Base-by-base conservation (phyloP, 2,888 invertebrate species). In the Biston betularia region DNA sequence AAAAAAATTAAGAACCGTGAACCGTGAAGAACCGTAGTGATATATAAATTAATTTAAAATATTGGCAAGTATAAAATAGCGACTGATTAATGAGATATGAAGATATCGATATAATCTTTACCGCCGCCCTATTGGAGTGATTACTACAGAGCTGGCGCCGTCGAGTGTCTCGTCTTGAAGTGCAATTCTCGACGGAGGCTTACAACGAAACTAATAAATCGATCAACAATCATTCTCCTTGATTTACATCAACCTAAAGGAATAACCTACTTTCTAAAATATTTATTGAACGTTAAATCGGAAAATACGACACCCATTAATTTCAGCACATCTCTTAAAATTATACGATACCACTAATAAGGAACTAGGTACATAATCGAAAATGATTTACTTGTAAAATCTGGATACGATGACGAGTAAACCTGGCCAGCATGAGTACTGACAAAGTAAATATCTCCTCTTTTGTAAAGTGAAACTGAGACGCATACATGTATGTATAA, bases 121-220 rank as follows among this genome's bases (percentile, higher is more conserved):
- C 24, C 24, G 24, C 24, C 1, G 24, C 24, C 45, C 66, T 67
- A 63, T n/a, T n/a, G 10, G 0, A 35, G 3, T 49, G 61, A 66
- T 66, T 63, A 35, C 11, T 44, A 38, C 45, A 53, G 44, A 44
- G 38, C 24, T 67, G 66, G 66, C 67, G 67, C 67, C 67, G 58
- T 56, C 63, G 45, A 67, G 63, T 50, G 63, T 62, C 57, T 44
- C 66, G 63, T 63, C 66, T 63, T 55, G 67, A 63, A 54, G 67
- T 59, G 58, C 61, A 46, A 44, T 11, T 34, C 55, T 46, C 33
- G 65, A 56, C 53, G 46, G 24, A 52, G 54, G 40, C 56, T 53
- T 45, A 49, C 49, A 14, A 33, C 49, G 15, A 38, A 49, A 63
- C 59, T 48, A 46, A 59, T 55, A 50, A 49, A 62, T 62, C 55